Evolutionary conservation across 1,140 invertebrate species (phyloP).

Genomic region (Adoxophyes honmai): DNA sequence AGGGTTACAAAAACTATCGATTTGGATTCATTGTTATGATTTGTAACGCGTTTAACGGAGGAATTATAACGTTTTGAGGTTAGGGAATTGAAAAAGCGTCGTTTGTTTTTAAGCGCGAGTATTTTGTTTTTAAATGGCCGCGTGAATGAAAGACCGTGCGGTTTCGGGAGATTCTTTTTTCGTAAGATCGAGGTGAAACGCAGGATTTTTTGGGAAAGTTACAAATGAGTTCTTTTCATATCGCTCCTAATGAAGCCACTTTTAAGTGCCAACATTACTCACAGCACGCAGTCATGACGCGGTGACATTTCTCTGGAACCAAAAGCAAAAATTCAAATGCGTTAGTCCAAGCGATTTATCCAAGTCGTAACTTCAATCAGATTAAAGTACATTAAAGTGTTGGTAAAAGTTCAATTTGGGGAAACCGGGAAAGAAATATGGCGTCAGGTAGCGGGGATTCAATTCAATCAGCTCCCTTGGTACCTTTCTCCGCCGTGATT

Average conservation of each 20-base stretch:
- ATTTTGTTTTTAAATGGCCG: too few species aligned
- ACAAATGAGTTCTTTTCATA: constrained; percentile 9
- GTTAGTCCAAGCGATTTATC: constrained; percentile 44
- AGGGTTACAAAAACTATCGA: constrained; percentile 62
- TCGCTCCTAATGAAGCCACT: constrained; percentile 9
- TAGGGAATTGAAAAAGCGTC: too few species aligned
- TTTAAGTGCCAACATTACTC: constrained; percentile 8
- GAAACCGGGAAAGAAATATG: constrained; percentile 65
- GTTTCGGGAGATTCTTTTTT: too few species aligned
- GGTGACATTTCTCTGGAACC: constrained; percentile 6
- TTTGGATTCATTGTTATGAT: constrained; percentile 37
- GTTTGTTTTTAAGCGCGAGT: too few species aligned
- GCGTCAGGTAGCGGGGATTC: constrained; percentile 60
- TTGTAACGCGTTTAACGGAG: constrained; percentile 11
- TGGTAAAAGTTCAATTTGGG: constrained; percentile 69
- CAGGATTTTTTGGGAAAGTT: background rate
- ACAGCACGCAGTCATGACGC: background rate
- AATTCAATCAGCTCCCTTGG: constrained; percentile 73
- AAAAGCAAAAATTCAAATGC: constrained; percentile 21
- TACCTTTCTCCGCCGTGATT: constrained; percentile 62
- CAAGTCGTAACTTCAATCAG: constrained; percentile 65
- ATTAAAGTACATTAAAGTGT: constrained; percentile 73
- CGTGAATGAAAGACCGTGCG: too few species aligned
- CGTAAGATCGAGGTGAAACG: too few species aligned
- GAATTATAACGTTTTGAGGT: background rate